Percentiles rank a stretch among this genome's conserved stretches.
phyloP scores from a whole-genome alignment of 2,113 vertebrate species.

The Athene cunicularia region DNA sequence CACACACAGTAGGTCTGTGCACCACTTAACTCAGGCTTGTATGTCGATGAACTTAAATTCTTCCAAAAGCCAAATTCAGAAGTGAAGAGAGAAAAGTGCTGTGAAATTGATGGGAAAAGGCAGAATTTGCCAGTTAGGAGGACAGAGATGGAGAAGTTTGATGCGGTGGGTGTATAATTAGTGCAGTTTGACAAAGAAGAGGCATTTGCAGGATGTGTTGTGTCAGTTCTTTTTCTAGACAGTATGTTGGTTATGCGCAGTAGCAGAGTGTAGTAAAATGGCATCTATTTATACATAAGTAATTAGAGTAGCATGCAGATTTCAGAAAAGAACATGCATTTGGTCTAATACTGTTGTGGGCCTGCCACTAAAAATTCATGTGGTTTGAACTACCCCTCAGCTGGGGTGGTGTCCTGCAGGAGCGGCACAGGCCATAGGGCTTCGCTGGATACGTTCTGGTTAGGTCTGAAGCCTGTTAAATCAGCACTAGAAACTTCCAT shows the following conservation, averaged over 20 bases:
- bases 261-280: conserved; percentile 26
- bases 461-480: neutral
- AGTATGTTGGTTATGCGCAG: neutral
- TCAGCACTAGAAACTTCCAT: neutral
- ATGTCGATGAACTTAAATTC: neutral
- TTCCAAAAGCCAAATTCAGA: neutral
- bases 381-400: conserved; percentile 20
- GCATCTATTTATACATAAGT: conserved; percentile 36
- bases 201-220: conserved; percentile 12
- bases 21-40: neutral
- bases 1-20: neutral
- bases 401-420: neutral
- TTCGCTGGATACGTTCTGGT: neutral
- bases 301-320: neutral
- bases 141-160: neutral
- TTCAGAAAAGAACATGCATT: neutral
- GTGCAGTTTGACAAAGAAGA: neutral
- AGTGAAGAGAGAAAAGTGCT: neutral
- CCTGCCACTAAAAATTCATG: neutral
- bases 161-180: neutral
- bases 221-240: conserved; percentile 41
- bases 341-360: neutral
- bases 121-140: neutral
- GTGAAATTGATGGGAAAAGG: neutral
- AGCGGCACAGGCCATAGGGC: neutral